Conservation (phyloP, 1,140 invertebrate genomes). For the Chrysopa pallens region DNA sequence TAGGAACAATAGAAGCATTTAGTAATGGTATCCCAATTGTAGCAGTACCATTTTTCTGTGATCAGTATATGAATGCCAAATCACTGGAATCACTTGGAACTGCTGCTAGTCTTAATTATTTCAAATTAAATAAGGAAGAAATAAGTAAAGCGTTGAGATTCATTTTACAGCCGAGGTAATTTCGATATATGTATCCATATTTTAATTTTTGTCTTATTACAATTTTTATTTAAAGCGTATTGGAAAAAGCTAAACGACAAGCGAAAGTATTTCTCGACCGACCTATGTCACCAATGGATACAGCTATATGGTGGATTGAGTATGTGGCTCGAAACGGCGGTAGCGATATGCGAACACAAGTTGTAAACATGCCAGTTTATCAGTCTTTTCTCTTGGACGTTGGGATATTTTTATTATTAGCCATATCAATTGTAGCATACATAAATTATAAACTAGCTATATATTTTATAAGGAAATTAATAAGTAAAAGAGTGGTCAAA, state of each 20-base stretch:
- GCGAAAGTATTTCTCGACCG: slow-evolving; percentile 34
- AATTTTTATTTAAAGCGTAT: too few relatives aligned
- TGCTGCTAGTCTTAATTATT: slow-evolving; percentile 32
- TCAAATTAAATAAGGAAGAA: slow-evolving; percentile 35
- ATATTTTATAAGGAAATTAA: not conserved
- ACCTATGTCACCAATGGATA: slow-evolving; percentile 29
- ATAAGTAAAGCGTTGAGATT: slow-evolving; percentile 30
- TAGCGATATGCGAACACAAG: slow-evolving; percentile 30
- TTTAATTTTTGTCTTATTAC: too few relatives aligned
- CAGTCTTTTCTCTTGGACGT: slow-evolving; percentile 43
- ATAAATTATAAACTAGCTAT: not conserved
- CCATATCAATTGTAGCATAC: slow-evolving; percentile 1
- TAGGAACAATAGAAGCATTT: slow-evolving; percentile 53
- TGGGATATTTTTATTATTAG: slow-evolving; percentile 16
- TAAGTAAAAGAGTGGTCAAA: too few relatives aligned
- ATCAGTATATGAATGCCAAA: slow-evolving; percentile 40
- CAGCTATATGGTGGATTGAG: slow-evolving; percentile 40
- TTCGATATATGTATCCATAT: slow-evolving; percentile 5
- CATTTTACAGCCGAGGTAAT: slow-evolving; percentile 35
- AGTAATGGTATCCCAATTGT: slow-evolving; percentile 55
- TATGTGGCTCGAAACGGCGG: slow-evolving; percentile 35
- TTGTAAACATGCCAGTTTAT: slow-evolving; percentile 34
- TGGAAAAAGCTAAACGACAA: slow-evolving; percentile 22
- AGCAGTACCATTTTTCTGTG: slow-evolving; percentile 48
- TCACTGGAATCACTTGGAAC: slow-evolving; percentile 36